Conservation (phyloP, 2,113 vertebrate species). For the Trematocara variabile region DNA sequence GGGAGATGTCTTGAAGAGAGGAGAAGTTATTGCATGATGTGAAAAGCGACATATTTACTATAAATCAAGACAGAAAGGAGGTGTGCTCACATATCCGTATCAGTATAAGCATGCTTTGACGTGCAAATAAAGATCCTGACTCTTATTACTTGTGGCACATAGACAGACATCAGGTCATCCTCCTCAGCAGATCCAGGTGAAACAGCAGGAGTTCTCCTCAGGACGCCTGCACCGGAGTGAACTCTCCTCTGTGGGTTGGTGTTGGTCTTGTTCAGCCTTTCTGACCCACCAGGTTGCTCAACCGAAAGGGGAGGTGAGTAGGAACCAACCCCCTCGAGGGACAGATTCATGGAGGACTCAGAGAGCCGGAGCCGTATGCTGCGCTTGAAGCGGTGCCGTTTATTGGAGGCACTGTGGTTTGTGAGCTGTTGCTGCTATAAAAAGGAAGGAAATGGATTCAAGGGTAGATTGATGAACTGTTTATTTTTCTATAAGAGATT, state of each 20-base stretch:
- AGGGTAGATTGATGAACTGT: not conserved
- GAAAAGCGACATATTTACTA: not conserved
- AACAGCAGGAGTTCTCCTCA: conserved; percentile 72
- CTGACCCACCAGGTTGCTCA: conserved; percentile 9
- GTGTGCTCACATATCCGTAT: not conserved
- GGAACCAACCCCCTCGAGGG: conserved; percentile 54
- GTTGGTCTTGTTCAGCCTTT: conserved; percentile 27
- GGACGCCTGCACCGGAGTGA: conserved; percentile 56
- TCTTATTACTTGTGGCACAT: conserved; percentile 52
- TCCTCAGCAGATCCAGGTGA: conserved; percentile 74
- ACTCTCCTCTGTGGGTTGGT: conserved; percentile 51
- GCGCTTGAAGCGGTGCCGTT: conserved; percentile 83
- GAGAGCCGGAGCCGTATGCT: conserved; percentile 86
- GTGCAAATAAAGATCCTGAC: not conserved
- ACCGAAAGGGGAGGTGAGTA: conserved; percentile 50
- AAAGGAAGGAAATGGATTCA: not conserved
- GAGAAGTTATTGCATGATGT: not conserved
- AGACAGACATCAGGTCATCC: conserved; percentile 64
- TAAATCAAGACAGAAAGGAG: not conserved
- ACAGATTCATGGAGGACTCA: conserved; percentile 81
- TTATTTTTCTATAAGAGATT: not conserved
- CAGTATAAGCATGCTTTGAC: not conserved
- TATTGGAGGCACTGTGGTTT: conserved; percentile 75
- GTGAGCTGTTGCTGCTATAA: conserved; percentile 61
- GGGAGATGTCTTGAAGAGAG: conserved; percentile 5